These are phyloP conservation scores for Scopus umbretta DNA, from an alignment of 2,113 vertebrate genomes.

Conservation along the genomic window DNA sequence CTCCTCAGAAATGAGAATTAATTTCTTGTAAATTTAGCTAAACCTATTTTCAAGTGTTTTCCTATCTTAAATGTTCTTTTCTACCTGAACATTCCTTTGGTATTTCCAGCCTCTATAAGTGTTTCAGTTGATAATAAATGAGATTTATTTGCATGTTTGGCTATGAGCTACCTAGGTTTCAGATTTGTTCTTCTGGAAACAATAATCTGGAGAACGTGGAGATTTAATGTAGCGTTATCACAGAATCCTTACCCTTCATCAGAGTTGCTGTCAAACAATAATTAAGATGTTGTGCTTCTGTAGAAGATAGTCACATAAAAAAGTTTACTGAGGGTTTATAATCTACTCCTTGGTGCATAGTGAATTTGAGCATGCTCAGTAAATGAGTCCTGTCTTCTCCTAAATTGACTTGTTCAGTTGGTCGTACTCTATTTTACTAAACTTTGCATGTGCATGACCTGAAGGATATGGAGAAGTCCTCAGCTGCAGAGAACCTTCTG, in stretches of 20 bases:
- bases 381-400: slow-evolving; percentile 65
- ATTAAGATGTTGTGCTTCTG: neutral
- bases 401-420: slow-evolving; percentile 25
- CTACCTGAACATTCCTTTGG: neutral
- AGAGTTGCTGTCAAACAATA: neutral
- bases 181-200: slow-evolving; percentile 24
- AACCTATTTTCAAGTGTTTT: slow-evolving; percentile 10
- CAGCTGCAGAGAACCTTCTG: slow-evolving; percentile 43
- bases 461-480: slow-evolving; percentile 56
- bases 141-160: neutral
- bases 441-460: slow-evolving; percentile 79
- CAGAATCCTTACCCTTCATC: neutral
- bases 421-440: slow-evolving; percentile 43
- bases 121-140: neutral
- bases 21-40: neutral
- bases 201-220: neutral
- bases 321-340: neutral
- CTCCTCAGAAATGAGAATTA: neutral
- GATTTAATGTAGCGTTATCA: neutral
- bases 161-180: neutral
- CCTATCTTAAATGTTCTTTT: neutral
- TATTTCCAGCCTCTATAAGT: neutral
- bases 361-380: slow-evolving; percentile 81
- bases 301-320: neutral
- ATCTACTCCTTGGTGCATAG: slow-evolving; percentile 41